phyloP scores from a whole-genome alignment of 2,797 vertebrate species.

The Chelonia mydas region DNA sequence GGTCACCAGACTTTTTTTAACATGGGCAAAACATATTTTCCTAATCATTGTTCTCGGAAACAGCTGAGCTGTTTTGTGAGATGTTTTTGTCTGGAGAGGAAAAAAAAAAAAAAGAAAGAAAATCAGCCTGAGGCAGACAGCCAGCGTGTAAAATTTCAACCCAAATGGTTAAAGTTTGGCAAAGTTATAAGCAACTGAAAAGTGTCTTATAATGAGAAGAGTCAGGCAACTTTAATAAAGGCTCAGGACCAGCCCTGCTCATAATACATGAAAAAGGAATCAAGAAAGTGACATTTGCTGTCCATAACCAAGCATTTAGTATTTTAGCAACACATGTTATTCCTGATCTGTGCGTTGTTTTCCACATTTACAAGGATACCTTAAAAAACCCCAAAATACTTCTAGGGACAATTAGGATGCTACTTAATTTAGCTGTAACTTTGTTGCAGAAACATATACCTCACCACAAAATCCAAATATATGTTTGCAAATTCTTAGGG shows the following conservation, averaged over 20 bases:
- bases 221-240: not conserved
- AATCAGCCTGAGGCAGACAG: not conserved
- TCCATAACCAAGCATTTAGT: not conserved
- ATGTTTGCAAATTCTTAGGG: not conserved
- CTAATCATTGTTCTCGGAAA: not conserved
- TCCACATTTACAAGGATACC: not conserved
- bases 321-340: not conserved
- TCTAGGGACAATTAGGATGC: not conserved
- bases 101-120: not conserved
- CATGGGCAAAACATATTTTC: not conserved
- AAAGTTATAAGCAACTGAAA: not conserved
- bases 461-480: not conserved
- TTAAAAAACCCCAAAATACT: not conserved
- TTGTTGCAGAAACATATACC: not conserved
- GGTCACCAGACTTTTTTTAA: not conserved
- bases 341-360: not conserved
- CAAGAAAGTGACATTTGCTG: not conserved
- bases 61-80: not conserved
- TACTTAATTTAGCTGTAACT: not conserved
- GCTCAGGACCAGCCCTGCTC: not conserved
- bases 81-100: not conserved
- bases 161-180: not conserved
- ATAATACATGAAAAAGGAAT: not conserved
- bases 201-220: fast-evolving
- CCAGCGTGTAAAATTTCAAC: not conserved